Base-by-base conservation (phyloP, 2,888 invertebrate species). In the Macaria liturata region DNA sequence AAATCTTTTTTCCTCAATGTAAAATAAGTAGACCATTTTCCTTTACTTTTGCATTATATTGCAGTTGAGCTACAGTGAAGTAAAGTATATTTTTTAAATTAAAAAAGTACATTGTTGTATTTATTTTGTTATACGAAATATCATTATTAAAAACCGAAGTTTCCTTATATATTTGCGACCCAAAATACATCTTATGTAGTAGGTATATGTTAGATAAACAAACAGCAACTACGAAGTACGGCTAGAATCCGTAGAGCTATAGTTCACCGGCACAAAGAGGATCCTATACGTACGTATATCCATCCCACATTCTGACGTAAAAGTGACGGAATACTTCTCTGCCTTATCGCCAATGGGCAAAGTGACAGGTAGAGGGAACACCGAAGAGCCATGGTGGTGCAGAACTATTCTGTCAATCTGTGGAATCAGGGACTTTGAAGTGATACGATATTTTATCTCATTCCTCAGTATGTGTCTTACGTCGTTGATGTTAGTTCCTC, bases 251-350 rank as follows among this genome's bases (percentile, higher is more conserved):
- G 20, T 9, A n/a, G 43, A 6, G 8, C 4, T 42, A 3, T 43
- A 31, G 43, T 6, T 48, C 20, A 58, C 56, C 57, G 80, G 76
- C 37, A 83, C 66, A 55, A 91, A 88, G 7, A 86, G 44, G 49
- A 91, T 78, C 67, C 75, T 84, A 55, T 91, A 91, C 7, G 82
- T 84, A 8, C 92, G 84, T 56, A 92, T 78, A 62, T 92, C 92
- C 84, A 88, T 84, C 37, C 88, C 87, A 58, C 88, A 88, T 5
- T 86, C 84, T 2, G 92, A 92, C 6, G 83, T 85, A n/a, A 92
- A 74, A 5, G 80, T 81, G 4, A 92, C 61, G 2, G 83, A 68
- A 62, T 84, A 86, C 69, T 86, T 90, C 56, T 88, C 88, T 1
- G 79, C 64, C 46, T 75, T 80, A 39, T 83, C 80, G 4, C 75